phyloP scores from a whole-genome alignment of 2,797 vertebrate species.

The Falco berigora region DNA sequence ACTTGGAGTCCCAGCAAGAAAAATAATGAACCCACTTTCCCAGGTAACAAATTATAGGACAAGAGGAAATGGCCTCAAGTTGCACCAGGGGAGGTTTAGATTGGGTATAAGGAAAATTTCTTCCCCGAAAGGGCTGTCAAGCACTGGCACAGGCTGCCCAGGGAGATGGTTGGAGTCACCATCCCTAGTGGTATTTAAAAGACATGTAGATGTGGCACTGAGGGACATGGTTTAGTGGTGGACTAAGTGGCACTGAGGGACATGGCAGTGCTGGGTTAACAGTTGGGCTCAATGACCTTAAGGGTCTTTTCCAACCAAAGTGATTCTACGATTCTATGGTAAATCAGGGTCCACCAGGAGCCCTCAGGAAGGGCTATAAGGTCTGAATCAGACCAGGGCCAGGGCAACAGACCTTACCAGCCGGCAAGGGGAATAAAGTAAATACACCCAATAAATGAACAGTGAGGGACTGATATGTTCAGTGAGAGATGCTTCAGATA shows the following conservation, averaged over 20 bases:
- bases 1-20: background rate
- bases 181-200: background rate
- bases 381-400: background rate
- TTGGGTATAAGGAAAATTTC: too few species aligned
- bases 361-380: background rate
- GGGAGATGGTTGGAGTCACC: background rate
- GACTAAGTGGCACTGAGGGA: background rate
- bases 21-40: background rate
- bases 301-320: background rate
- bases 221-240: background rate
- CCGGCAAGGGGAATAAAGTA: background rate
- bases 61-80: background rate
- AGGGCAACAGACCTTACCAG: background rate
- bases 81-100: background rate
- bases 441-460: background rate
- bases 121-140: background rate
- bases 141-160: background rate
- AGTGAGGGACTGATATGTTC: background rate
- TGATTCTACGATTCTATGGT: background rate
- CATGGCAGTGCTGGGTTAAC: too few species aligned
- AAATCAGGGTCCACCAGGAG: background rate
- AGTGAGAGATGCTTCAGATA: background rate
- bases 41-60: background rate
- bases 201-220: fast-evolving
- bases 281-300: fast-evolving